Evolutionary conservation across 2,888 invertebrate species (phyloP).

Genomic region (Melanophora roralis): DNA sequence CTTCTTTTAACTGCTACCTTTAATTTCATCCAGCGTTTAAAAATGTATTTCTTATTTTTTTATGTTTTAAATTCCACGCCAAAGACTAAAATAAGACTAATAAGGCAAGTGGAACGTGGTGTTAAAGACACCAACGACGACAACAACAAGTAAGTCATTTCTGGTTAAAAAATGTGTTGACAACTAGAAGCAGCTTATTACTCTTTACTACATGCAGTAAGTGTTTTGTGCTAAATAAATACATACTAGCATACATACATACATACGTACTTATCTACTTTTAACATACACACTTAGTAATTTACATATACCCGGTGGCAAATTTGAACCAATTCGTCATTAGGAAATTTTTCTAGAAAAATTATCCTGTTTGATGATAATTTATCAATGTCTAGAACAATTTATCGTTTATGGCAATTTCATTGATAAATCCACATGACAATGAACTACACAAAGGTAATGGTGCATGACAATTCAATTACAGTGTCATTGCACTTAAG

Average conservation of each 20-base stretch:
- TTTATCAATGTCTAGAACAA: too few relatives aligned
- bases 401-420: too few relatives aligned
- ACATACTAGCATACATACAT: too few relatives aligned
- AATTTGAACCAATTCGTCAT: too few relatives aligned
- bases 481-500: too few relatives aligned
- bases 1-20: not conserved
- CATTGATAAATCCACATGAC: too few relatives aligned
- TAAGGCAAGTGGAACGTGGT: not conserved
- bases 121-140: conserved; percentile 11
- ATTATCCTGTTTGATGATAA: too few relatives aligned
- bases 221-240: too few relatives aligned
- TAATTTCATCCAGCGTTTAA: not conserved
- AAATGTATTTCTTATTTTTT: not conserved
- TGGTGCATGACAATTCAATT: too few relatives aligned
- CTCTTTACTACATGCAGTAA: not conserved
- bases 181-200: conserved; percentile 55
- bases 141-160: conserved; percentile 40
- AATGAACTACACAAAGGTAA: too few relatives aligned
- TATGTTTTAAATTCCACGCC: conserved; percentile 19
- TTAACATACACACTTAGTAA: not conserved
- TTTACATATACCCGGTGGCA: too few relatives aligned
- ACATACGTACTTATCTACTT: not conserved
- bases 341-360: too few relatives aligned
- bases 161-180: conserved; percentile 61
- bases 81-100: conserved; percentile 32